Evolutionary conservation across 2,113 vertebrate species (phyloP), one percentile per base, ranked within the genome.

Genomic region (Catagonus wagneri): DNA sequence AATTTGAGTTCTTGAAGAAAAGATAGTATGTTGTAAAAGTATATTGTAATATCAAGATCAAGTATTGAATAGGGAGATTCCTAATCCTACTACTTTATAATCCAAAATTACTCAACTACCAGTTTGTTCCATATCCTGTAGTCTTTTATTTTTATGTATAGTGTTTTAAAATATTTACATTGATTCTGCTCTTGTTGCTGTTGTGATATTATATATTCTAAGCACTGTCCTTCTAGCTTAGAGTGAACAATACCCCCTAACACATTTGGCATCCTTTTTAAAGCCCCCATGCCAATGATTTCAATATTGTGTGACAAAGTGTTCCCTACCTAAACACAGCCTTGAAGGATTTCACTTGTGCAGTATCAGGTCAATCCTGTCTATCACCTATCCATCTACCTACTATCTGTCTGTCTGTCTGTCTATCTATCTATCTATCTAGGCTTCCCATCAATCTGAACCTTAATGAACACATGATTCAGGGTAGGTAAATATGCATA

Each of bases 141-240:
- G 20, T 78, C 58, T 44, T 86, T 29, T 61, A 50, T 87, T 61
- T 16, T 93, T 71, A 60, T 29, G 1, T 72, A 0, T 60, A 56
- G 7, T 19, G 12, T 89, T 87, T 83, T 63, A 69, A 75, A 54
- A 22, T 52, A 36, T 54, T 93, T 54, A 71, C 61, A 17, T 75
- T 83, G 13, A 10, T 79, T 11, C 17, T 71, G 12, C 3, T 61
- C 25, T 90, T 83, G 6, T 9, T 56, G 8, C 3, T 65, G 1
- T 78, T 91, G 69, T 90, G n/a, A 60, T 96, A 52, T 75, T 88
- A 44, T 80, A 15, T 93, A 39, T 93, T 56, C 58, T 72, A 83
- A 79, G 36, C 17, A 36, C 17, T 56, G 7, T 15, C 1, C 6
- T 80, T 13, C 69, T 69, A 89, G 13, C 5, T 69, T 75, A 12